A percentile compares a stretch with the other conserved stretches of the same genome.
phyloP scores from a whole-genome alignment of 2,888 invertebrate genomes.

The Cryptops parisi region DNA sequence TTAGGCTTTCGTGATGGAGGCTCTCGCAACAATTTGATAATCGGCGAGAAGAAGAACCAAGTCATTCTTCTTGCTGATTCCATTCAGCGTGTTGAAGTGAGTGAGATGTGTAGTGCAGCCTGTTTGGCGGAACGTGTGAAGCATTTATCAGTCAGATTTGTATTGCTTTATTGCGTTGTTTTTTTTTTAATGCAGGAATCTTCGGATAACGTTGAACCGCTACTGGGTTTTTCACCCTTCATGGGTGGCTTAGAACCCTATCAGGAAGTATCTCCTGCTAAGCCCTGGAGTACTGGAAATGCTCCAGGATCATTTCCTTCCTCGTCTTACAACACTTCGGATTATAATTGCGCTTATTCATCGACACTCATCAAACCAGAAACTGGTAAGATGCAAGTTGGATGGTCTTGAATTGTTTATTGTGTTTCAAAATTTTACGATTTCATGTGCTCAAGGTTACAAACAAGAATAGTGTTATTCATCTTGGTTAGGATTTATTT shows the following conservation, averaged over 20 bases:
- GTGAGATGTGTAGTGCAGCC: too few species aligned
- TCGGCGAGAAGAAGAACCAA: slow-evolving; percentile 32
- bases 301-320: slow-evolving; percentile 7
- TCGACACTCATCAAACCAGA: slow-evolving; percentile 31
- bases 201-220: too few species aligned
- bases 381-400: slow-evolving; percentile 27
- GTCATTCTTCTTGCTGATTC: too few species aligned
- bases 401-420: background rate
- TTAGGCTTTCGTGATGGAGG: slow-evolving; percentile 32
- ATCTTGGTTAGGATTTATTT: background rate
- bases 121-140: too few species aligned
- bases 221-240: too few species aligned
- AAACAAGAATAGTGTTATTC: background rate
- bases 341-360: slow-evolving; percentile 24
- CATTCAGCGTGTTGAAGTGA: too few species aligned
- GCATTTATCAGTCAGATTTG: too few species aligned
- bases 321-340: slow-evolving; percentile 20
- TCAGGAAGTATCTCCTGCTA: too few species aligned
- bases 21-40: slow-evolving; percentile 30
- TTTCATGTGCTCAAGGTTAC: background rate
- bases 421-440: slow-evolving; percentile 4
- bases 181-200: too few species aligned
- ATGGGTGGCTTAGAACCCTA: too few species aligned
- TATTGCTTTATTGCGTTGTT: too few species aligned
- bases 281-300: too few species aligned